Evolutionary conservation across 2,113 vertebrate genomes (phyloP).

Genomic region (Uropsilus gracilis): DNA sequence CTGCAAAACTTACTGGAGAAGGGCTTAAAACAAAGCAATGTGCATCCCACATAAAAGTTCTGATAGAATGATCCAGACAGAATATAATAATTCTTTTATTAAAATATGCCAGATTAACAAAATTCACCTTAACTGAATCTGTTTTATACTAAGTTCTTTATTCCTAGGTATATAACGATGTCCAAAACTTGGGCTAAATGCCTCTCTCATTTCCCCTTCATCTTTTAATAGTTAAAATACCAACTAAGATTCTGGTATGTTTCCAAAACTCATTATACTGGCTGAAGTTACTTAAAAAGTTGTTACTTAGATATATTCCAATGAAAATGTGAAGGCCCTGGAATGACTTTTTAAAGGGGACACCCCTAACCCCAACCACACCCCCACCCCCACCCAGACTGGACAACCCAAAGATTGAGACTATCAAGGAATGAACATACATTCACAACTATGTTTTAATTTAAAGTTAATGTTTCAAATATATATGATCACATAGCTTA

Average conservation of each 20-base stretch:
- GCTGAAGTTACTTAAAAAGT: not conserved
- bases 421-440: too few relatives aligned
- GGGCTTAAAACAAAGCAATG: not conserved
- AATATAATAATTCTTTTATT: not conserved
- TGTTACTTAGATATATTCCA: not conserved
- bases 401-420: too few relatives aligned
- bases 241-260: not conserved
- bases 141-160: not conserved
- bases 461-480: conserved; percentile 19
- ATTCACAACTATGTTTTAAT: not conserved
- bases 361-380: not conserved
- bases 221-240: not conserved
- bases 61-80: not conserved
- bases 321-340: not conserved
- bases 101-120: not conserved
- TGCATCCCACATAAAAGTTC: not conserved
- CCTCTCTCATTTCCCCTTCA: too few relatives aligned
- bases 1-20: not conserved
- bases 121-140: not conserved
- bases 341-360: not conserved
- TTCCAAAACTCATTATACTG: not conserved
- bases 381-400: too few relatives aligned
- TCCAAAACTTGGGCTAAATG: not conserved
- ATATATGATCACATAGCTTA: not conserved
- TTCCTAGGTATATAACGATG: not conserved